Conservation (phyloP, 2,888 invertebrate species). For the Meandrusa payeni region DNA sequence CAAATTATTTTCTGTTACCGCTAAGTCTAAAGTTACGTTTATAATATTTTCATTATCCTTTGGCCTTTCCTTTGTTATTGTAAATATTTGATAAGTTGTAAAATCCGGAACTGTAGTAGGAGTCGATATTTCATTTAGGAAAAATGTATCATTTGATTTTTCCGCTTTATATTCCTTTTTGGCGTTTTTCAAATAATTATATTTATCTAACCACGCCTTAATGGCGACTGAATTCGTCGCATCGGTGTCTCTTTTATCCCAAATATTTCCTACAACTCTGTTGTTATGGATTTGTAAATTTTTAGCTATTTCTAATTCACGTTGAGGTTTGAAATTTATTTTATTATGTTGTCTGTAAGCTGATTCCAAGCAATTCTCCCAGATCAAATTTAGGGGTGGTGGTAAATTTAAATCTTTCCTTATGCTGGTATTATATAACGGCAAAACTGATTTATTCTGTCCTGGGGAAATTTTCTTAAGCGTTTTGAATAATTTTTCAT, state of each 20-base stretch:
- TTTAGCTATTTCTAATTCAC: constrained; percentile 45
- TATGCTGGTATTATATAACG: background rate
- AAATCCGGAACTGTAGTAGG: constrained; percentile 21
- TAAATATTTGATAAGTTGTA: constrained; percentile 45
- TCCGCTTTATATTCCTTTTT: constrained; percentile 49
- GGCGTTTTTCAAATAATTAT: constrained; percentile 50
- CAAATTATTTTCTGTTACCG: constrained; percentile 53
- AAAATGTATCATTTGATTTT: constrained; percentile 44
- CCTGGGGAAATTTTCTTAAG: constrained; percentile 33
- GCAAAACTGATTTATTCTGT: constrained; percentile 25
- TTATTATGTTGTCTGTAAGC: constrained; percentile 42
- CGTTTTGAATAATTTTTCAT: constrained; percentile 42
- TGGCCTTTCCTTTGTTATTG: constrained; percentile 63
- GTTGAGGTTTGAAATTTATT: constrained; percentile 36
- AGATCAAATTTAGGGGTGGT: constrained; percentile 51
- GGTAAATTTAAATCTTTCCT: constrained; percentile 30
- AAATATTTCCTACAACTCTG: constrained; percentile 38
- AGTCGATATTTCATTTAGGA: constrained; percentile 41
- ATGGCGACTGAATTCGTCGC: constrained; percentile 45
- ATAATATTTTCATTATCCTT: constrained; percentile 30
- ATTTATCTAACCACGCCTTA: constrained; percentile 57
- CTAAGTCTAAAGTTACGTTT: constrained; percentile 45
- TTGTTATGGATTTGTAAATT: constrained; percentile 39
- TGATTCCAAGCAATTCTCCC: constrained; percentile 64
- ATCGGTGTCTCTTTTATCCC: constrained; percentile 54